Conservation (phyloP, 2,888 invertebrate species). For the Endotricha flammealis region DNA sequence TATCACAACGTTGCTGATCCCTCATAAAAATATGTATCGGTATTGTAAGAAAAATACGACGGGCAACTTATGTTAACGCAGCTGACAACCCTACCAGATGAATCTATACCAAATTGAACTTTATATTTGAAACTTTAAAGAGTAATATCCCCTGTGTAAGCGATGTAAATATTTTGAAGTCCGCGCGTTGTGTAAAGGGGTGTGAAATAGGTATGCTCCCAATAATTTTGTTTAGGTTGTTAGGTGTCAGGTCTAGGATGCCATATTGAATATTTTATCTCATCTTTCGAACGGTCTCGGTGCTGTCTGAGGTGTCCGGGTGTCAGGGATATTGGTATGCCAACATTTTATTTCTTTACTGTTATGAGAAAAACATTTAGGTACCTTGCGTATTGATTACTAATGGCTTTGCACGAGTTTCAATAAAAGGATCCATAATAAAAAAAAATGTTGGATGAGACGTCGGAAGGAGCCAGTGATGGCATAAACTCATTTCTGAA, state of each 20-base stretch:
- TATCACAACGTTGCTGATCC: constrained; percentile 68
- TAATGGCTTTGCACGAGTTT: too few relatives aligned
- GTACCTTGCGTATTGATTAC: too few relatives aligned
- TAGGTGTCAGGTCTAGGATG: constrained; percentile 14
- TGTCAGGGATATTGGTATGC: too few relatives aligned
- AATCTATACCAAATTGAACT: constrained; percentile 47
- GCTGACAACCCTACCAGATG: constrained; percentile 22
- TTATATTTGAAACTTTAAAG: constrained; percentile 41
- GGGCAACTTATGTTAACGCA: constrained; percentile 35
- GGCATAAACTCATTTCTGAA: too few relatives aligned
- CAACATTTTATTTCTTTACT: too few relatives aligned
- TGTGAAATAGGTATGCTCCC: constrained; percentile 45
- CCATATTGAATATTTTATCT: constrained; percentile 8
- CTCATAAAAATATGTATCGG: constrained; percentile 71
- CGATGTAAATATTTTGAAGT: constrained; percentile 43
- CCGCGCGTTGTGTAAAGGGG: constrained; percentile 39
- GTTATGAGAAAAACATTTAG: too few relatives aligned
- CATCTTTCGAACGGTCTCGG: not conserved
- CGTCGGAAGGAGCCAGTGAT: too few relatives aligned
- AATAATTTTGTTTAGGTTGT: constrained; percentile 36
- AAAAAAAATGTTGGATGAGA: too few relatives aligned
- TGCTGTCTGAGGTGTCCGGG: too few relatives aligned
- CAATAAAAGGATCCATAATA: too few relatives aligned
- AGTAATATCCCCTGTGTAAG: constrained; percentile 42
- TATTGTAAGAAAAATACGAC: constrained; percentile 60